phyloP scores from a whole-genome alignment of 1,140 invertebrate genomes.

The Colletes gigas region DNA sequence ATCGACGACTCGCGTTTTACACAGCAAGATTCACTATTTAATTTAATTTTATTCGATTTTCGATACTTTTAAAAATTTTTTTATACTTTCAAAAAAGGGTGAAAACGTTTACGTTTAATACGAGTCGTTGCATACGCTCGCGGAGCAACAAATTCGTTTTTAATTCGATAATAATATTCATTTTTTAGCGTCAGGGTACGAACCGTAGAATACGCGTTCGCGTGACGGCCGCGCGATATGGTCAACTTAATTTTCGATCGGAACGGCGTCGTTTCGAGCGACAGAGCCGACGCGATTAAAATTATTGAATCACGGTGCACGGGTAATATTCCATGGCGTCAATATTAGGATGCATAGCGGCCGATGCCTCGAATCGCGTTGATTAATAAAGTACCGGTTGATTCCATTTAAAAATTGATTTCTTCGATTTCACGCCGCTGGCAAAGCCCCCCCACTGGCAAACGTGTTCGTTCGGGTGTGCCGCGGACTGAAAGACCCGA shows the following conservation, averaged over 20 bases:
- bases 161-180: no score
- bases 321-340: neutral
- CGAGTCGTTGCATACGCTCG: no score
- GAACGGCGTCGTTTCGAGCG: neutral
- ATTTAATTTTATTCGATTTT: no score
- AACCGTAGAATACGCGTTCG: neutral
- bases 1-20: neutral
- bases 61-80: no score
- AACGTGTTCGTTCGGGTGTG: constrained; percentile 3
- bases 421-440: neutral
- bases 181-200: no score
- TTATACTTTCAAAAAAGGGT: no score
- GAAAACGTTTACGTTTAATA: no score
- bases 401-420: constrained; percentile 29
- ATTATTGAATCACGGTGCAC: constrained; percentile 16
- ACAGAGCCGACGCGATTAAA: constrained; percentile 21
- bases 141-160: no score
- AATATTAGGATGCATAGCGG: neutral
- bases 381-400: constrained; percentile 15
- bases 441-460: neutral
- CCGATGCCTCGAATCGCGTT: neutral
- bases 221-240: neutral
- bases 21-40: no score
- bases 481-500: neutral
- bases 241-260: constrained; percentile 1